Conservation (phyloP, 2,113 vertebrate genomes). For the Protomyctophum bolini region DNA sequence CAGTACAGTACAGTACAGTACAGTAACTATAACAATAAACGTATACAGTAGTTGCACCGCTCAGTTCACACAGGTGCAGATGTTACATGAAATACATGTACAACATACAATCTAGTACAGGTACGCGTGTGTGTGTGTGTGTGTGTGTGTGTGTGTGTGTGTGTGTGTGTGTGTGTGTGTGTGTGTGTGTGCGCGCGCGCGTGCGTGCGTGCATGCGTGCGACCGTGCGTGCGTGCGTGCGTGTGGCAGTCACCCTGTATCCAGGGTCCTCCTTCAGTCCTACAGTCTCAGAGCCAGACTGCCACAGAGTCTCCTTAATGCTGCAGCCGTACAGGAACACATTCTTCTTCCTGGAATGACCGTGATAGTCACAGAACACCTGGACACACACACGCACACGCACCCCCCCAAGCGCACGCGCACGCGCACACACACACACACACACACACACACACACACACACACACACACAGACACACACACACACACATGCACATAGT, state of each 20-base stretch:
- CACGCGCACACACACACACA: not conserved
- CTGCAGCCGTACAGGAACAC: conserved; percentile 94
- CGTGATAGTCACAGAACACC: conserved; percentile 96
- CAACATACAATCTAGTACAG: too few species aligned
- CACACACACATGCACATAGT: too few species aligned
- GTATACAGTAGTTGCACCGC: too few species aligned
- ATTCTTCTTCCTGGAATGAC: conserved; percentile 93
- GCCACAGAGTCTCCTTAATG: conserved; percentile 91
- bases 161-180: conserved; percentile 8
- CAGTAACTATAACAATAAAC: too few species aligned
- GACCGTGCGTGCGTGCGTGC: not conserved
- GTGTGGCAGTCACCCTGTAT: conserved; percentile 79
- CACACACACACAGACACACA: too few species aligned
- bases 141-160: conserved; percentile 1
- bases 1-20: too few species aligned
- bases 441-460: too few species aligned
- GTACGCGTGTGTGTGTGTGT: not conserved
- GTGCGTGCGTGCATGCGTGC: not conserved
- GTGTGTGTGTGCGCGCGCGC: conserved; percentile 8
- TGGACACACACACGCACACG: conserved; percentile 39
- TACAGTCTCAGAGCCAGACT: conserved; percentile 80
- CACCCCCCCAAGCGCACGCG: not conserved
- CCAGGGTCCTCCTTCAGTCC: conserved; percentile 84
- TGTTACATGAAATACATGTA: too few species aligned
- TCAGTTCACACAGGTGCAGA: too few species aligned